Conservation (phyloP, 2,113 vertebrate genomes). For the Panthera leo region DNA sequence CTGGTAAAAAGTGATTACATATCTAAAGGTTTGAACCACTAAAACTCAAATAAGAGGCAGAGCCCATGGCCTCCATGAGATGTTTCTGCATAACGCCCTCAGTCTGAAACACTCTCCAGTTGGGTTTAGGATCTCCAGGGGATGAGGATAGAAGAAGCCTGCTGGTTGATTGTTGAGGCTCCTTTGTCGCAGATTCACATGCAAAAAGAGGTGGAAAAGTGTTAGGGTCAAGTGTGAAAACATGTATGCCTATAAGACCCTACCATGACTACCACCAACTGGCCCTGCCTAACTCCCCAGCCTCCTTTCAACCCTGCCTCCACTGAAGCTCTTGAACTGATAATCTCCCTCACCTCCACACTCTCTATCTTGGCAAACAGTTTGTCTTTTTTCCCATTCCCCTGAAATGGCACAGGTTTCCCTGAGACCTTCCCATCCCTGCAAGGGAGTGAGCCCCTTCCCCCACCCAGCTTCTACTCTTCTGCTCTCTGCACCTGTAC, state of each 20-base stretch:
- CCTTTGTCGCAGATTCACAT: not conserved
- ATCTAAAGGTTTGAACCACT: not conserved
- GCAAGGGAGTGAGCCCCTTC: rapidly evolving
- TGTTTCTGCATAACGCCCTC: not conserved
- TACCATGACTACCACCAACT: no score
- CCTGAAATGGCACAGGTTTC: not conserved
- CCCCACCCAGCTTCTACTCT: not conserved
- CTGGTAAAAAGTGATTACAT: not conserved
- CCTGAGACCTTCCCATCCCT: not conserved
- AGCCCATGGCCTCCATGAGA: not conserved
- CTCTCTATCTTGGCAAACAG: not conserved
- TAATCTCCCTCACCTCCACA: not conserved
- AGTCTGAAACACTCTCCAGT: not conserved
- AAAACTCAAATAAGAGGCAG: not conserved
- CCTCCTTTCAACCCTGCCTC: not conserved
- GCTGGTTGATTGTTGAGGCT: not conserved
- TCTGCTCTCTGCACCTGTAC: not conserved
- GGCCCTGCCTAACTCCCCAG: not conserved
- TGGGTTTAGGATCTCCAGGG: not conserved
- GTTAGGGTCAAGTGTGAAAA: not conserved
- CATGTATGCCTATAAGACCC: not conserved
- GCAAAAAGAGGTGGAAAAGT: not conserved
- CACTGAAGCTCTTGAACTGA: not conserved
- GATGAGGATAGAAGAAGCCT: not conserved
- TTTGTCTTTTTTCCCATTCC: not conserved